Percentiles rank a stretch among this genome's conserved stretches.
Conservation (phyloP, 1,140 invertebrate species). For the Drosophila virilis region DNA sequence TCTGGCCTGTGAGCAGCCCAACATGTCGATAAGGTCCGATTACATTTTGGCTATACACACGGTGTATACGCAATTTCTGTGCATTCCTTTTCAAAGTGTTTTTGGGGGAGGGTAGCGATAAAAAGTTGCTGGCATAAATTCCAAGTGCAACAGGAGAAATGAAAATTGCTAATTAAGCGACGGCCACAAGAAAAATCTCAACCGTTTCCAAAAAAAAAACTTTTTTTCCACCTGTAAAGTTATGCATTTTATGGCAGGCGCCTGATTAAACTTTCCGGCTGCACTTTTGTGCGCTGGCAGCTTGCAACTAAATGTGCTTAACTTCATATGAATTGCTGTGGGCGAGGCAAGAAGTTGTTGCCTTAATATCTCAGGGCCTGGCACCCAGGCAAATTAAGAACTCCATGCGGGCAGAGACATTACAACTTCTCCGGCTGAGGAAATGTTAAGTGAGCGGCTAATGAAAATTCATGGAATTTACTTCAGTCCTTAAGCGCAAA, state of each 20-base stretch:
- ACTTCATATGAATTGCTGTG: conserved; percentile 62
- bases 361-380: conserved; percentile 19
- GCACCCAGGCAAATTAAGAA: conserved; percentile 25
- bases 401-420: conserved; percentile 21
- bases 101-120: neutral
- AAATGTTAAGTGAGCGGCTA: conserved; percentile 16
- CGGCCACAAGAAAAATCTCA: conserved; percentile 28
- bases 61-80: conserved; percentile 27
- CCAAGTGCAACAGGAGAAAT: conserved; percentile 26
- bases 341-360: conserved; percentile 17
- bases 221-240: conserved; percentile 38
- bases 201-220: conserved; percentile 25
- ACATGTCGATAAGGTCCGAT: conserved; percentile 42
- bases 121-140: conserved; percentile 26
- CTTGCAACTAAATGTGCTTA: conserved; percentile 54
- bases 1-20: conserved; percentile 11
- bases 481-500: conserved; percentile 14
- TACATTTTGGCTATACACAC: conserved; percentile 24
- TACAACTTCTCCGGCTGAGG: conserved; percentile 1
- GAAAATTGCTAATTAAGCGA: conserved; percentile 47
- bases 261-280: conserved; percentile 64
- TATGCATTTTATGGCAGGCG: conserved; percentile 53
- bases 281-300: conserved; percentile 42
- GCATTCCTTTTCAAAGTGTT: conserved; percentile 7
- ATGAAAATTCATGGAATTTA: conserved; percentile 35